Base-by-base conservation (phyloP, 2,113 vertebrate genomes). In the Cololabis saira region DNA sequence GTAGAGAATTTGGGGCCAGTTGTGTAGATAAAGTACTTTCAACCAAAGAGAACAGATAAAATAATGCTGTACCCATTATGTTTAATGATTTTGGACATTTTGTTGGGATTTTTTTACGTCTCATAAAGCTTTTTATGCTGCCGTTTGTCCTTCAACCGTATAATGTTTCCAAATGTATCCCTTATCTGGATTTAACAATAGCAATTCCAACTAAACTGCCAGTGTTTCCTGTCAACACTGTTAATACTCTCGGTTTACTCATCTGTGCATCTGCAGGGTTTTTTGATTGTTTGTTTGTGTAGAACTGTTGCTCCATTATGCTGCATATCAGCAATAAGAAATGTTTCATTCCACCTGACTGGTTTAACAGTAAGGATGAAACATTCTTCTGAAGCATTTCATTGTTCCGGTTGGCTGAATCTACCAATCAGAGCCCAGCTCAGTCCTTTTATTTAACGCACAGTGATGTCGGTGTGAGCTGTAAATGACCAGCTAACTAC, bases 341-440 rank as follows among this genome's bases (percentile, higher is more conserved):
- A 72, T 68, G 64, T 82, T 71, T 74, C 51, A 59, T 11, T 51
- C 67, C 40, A 47, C n/a, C 69, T 10, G 49, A 19, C 16, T 45
- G 41, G 44, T 57, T 59, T 54, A 18, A 45, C 9, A 5, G 13
- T 15, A 4, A 17, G 15, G 45, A 85, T 69, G 58, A 78, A 73
- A 71, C 21, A 9, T 30, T 52, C 17, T 75, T 4, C 42, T 66
- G 62, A 65, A 54, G 48, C 21, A 27, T 61, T 72, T 87, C 54
- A 76, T 67, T 63, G 50, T 82, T 83, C 65, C 18, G 16, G 42
- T 66, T 58, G 72, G 67, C 65, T 40, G n/a, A 78, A 57, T 19
- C 33, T 27, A 60, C 56, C 45, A 78, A 74, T 89, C 81, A 71
- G 15, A 58, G 48, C 24, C 73, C 65, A 11, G 51, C 55, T 44